Evolutionary conservation across 1,140 invertebrate species (phyloP), one percentile per base, ranked within the genome.

Genomic region (Brachionus manjavacas): DNA sequence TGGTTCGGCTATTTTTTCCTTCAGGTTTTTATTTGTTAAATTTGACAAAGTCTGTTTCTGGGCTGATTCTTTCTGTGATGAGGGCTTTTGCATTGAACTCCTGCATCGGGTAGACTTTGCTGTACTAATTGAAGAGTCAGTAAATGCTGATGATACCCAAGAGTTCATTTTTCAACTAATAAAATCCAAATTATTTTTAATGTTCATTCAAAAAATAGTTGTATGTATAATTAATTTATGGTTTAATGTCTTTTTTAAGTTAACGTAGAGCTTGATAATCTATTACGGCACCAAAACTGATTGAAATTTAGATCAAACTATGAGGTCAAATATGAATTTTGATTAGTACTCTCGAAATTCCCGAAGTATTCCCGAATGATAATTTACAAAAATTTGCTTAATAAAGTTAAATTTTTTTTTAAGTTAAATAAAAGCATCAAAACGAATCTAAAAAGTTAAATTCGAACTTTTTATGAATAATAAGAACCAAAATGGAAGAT

Each of bases 71-170:
- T 25, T 35, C 52, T 64, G 79, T 16, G 49, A 23, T n/a, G 31
- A 4, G 3, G n/a, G 1, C 1, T 41, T 81, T 68, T 52, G 55
- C 1, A 9, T 28, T 11, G 7, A 39, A 41, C 35, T 81, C 35
- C 14, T 52, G 9, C 46, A 49, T 12, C 41, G 23, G 49, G 35
- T 25, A 1, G 31, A 9, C 16, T 81, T 81, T 12, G 20, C 41
- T 43, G 31, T 64, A 25, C 20, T 64, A 9, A 81, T 28, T 60
- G 20, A 31, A 20, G 39, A 64, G 25, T 81, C 79, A 14, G 16
- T 35, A 60, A 81, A 81, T 43, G 79, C 79, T 20, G 79, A 81
- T 43, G 79, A 60, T 60, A 81, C 79, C 79, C 79, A 81, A 16
- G 79, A 60, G 9, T 81, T 81, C 79, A 81, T 81, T 68, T 46